Evolutionary conservation across 2,797 vertebrate genomes (phyloP), one percentile per base, ranked within the genome.

Genomic region (Sebastes diploproa): DNA sequence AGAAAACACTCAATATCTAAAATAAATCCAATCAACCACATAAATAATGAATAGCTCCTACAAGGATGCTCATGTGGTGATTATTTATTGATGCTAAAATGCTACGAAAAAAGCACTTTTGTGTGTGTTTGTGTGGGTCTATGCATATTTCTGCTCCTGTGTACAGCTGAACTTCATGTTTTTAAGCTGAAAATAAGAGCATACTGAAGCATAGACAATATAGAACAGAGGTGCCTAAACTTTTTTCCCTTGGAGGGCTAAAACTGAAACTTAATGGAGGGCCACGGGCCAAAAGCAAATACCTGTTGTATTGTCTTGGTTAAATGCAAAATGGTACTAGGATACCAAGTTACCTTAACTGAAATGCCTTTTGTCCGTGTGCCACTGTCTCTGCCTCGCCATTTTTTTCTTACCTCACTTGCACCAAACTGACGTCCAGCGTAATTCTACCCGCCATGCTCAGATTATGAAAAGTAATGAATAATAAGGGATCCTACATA

Each of bases 41-140:
- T 82, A 50, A 88, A 87, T 84, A 77, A 71, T 87, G 7, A 70
- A 84, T 8, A 23, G 22, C 27, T 68, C 18, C 25, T 30, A 6
- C 4, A 20, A 6, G 18, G 60, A 76, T 58, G 29, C n/a, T 62
- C 61, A 64, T 62, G 77, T 54, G 23, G 29, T 34, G 42, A 84
- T 86, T 75, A 69, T 80, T 88, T 88, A 86, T 89, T 88, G 55
- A 85, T 86, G 70, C 56, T 55, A 6, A 79, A 62, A 81, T 46
- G 42, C 59, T 64, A 55, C 50, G 34, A 36, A 72, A 77, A 70
- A 85, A 72, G 69, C 72, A 20, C 30, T 75, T 67, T 38, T 36
- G 29, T 65, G 42, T 75, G 56, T 60, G 71, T 75, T 10, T 62
- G 9, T 4, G 58, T 42, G n/a, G 7, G 20, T 56, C 5, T 2